Percentiles rank a stretch among this genome's conserved stretches.
Conservation (phyloP, 2,797 vertebrate species). For the Allobates femoralis region DNA sequence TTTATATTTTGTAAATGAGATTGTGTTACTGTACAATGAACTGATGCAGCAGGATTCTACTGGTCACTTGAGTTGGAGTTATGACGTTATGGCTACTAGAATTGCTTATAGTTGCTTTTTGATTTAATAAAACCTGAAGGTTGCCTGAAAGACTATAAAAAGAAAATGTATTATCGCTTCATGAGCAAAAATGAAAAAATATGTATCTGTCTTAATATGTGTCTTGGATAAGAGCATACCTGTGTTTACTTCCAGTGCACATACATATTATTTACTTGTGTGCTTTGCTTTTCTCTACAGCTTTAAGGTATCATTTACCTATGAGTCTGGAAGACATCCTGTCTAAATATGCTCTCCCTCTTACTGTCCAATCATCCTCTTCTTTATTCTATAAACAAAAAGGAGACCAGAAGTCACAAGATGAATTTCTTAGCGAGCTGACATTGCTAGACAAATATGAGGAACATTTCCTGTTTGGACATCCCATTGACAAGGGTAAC, state of each 20-base stretch:
- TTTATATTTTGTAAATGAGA: no score
- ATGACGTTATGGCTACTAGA: no score
- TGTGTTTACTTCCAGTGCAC: neutral
- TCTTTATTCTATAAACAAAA: conserved; percentile 43
- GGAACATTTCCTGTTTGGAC: conserved; percentile 56
- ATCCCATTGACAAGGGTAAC: conserved; percentile 55
- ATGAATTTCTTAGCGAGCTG: conserved; percentile 47
- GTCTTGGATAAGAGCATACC: neutral
- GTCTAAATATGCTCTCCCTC: conserved; percentile 34
- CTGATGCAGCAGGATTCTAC: no score
- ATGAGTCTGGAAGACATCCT: conserved; percentile 51
- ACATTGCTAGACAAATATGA: conserved; percentile 55
- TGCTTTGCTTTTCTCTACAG: conserved; percentile 3
- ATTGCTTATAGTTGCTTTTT: no score
- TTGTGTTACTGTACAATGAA: no score
- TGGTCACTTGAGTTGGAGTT: no score
- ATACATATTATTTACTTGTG: neutral
- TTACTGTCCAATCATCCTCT: conserved; percentile 22
- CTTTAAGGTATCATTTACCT: neutral
- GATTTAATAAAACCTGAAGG: no score
- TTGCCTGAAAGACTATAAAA: neutral
- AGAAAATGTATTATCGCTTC: neutral
- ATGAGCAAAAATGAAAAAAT: neutral
- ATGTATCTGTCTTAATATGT: no score
- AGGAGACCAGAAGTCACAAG: conserved; percentile 21